Conservation (phyloP, 1,140 invertebrate species). For the Euschistus heros region DNA sequence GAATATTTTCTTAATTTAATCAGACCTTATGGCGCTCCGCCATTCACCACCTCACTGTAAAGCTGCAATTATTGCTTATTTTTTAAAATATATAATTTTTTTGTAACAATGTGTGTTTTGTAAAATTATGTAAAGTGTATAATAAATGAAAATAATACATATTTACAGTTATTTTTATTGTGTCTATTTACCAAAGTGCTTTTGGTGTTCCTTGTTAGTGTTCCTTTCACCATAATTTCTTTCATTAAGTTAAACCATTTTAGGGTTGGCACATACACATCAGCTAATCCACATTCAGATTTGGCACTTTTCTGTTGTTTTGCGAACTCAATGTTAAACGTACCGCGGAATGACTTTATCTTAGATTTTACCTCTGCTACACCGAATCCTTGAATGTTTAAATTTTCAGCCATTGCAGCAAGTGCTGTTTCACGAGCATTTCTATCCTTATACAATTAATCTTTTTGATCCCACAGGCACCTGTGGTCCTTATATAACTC, state of each 20-base stretch:
- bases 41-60: too few species aligned
- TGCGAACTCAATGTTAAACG: neutral
- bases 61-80: too few species aligned
- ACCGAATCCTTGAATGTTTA: slow-evolving; percentile 1
- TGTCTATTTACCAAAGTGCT: neutral
- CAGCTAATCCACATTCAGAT: too few species aligned
- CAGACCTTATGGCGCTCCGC: too few species aligned
- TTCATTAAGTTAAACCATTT: slow-evolving; percentile 3
- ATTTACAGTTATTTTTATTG: neutral
- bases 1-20: too few species aligned
- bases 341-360: slow-evolving; percentile 11
- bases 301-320: slow-evolving; percentile 19
- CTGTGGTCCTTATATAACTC: slow-evolving; percentile 12
- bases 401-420: neutral
- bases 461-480: neutral
- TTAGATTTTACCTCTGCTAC: slow-evolving; percentile 1
- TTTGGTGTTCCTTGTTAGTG: neutral
- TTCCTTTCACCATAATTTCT: neutral
- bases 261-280: slow-evolving; percentile 20
- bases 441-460: neutral
- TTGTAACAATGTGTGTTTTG: too few species aligned
- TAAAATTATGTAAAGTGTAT: neutral
- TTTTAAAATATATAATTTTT: too few species aligned
- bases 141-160: neutral
- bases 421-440: slow-evolving; percentile 14